Base-by-base conservation (phyloP, 2,888 invertebrate genomes). In the Agrochola litura region DNA sequence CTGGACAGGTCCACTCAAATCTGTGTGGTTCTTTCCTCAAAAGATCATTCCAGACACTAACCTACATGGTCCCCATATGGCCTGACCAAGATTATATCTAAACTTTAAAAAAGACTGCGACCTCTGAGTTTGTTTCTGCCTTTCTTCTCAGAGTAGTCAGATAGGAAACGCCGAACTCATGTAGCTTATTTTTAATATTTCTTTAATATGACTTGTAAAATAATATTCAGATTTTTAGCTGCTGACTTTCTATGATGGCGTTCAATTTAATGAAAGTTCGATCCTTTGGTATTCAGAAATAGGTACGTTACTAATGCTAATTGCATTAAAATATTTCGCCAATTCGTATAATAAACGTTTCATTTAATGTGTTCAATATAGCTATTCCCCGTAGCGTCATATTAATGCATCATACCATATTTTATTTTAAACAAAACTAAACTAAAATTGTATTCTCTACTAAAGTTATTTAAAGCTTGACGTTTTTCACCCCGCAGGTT, bases 401-500 rank as follows among this genome's bases (percentile, higher is more conserved):
- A 9, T 14, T 14, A 37, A 37, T 63, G 22, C 12, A 14, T 63
- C 6, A 2, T 37, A 37, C 22, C 22, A 14, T 41, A 41, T 16
- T 41, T 64, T n/a, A 64, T 9, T 41, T n/a, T 41, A 52, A 52
- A 52, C 6, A 19, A 64, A 16, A 64, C n/a, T n/a, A 60, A 60
- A 60, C 16, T 60, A 10, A n/a, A 49, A 49, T 49, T 25, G 46
- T 12, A 37, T 68, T 68, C 30, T 70, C 25, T 5, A 1, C 25
- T 12, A 6, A 16, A 30, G 12, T 22, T 60, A 77, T 61, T 60
- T 52, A 37, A 8, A 67, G 16, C 52, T 60, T 14, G n/a, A 25
- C 19, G 9, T 43, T n/a, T 77, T 46, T 54, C 46, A 56, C 54
- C 56, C n/a, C 14, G 41, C 14, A 61, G 30, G 52, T 79, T 12